A percentile compares a stretch with the other conserved stretches of the same genome.
Evolutionary conservation across 2,797 vertebrate genomes (phyloP).

Genomic region (Luscinia megarhynchos): DNA sequence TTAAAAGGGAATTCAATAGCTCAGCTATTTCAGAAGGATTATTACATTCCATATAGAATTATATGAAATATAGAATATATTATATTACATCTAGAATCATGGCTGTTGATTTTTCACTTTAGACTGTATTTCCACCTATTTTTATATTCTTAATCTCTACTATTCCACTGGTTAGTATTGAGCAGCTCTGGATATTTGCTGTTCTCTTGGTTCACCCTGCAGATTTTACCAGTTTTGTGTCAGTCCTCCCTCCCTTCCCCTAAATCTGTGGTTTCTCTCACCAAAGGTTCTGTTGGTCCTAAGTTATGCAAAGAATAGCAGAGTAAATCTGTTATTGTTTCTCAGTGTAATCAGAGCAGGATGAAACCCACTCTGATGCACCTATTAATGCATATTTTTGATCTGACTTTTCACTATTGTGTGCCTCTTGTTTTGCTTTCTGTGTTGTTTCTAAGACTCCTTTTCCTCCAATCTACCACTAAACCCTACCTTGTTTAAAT

Average conservation of each 20-base stretch:
- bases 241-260: background rate
- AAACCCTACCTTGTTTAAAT: background rate
- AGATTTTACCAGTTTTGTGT: background rate
- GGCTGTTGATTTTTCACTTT: conserved; percentile 40
- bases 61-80: conserved; percentile 42
- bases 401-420: background rate
- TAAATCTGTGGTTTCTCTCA: background rate
- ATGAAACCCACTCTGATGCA: background rate
- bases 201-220: background rate
- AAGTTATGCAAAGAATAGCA: background rate
- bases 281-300: background rate
- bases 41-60: conserved; percentile 38
- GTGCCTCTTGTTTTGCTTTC: background rate
- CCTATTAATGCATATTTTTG: background rate
- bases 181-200: background rate
- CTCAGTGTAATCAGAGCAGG: background rate
- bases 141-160: background rate
- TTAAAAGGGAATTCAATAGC: conserved; percentile 62
- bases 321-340: background rate
- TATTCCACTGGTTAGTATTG: background rate
- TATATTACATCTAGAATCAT: conserved; percentile 22
- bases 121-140: background rate
- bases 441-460: background rate
- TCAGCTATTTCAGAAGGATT: conserved; percentile 51
- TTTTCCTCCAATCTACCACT: background rate